Evolutionary conservation across 2,797 vertebrate species (phyloP).

Genomic region (Gymnoscopelus braueri): DNA sequence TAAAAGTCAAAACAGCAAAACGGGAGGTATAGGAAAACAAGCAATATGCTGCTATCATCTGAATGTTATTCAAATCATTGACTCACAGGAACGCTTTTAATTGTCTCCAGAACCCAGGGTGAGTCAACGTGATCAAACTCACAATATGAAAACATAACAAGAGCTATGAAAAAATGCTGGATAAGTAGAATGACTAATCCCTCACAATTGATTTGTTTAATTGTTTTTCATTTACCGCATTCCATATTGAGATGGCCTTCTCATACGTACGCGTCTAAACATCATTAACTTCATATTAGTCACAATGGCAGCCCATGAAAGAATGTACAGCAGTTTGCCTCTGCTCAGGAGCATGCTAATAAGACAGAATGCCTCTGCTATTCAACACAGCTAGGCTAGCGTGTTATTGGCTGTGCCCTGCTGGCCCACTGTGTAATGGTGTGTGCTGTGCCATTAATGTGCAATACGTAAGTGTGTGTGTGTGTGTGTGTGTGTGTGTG

Average conservation of each 20-base stretch:
- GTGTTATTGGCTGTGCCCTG: conserved; percentile 49
- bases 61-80: conserved; percentile 16
- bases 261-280: conserved; percentile 32
- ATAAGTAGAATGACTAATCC: conserved; percentile 31
- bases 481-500: conserved; percentile 4
- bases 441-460: conserved; percentile 41
- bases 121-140: conserved; percentile 14
- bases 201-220: background rate
- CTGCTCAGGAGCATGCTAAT: conserved; percentile 38
- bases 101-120: conserved; percentile 26
- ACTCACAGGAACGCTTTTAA: conserved; percentile 21
- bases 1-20: conserved; percentile 32
- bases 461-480: conserved; percentile 12
- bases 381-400: conserved; percentile 26
- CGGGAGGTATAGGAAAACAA: conserved; percentile 3
- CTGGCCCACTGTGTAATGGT: conserved; percentile 46
- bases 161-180: conserved; percentile 1
- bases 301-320: conserved; percentile 29
- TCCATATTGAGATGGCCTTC: conserved; percentile 22
- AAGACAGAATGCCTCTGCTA: conserved; percentile 33
- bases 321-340: background rate
- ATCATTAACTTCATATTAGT: conserved; percentile 59
- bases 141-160: conserved; percentile 34
- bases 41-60: conserved; percentile 1
- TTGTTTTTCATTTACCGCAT: conserved; percentile 12